Evolutionary conservation across 2,888 invertebrate genomes (phyloP).

Genomic region (Chaetoderma sp.): DNA sequence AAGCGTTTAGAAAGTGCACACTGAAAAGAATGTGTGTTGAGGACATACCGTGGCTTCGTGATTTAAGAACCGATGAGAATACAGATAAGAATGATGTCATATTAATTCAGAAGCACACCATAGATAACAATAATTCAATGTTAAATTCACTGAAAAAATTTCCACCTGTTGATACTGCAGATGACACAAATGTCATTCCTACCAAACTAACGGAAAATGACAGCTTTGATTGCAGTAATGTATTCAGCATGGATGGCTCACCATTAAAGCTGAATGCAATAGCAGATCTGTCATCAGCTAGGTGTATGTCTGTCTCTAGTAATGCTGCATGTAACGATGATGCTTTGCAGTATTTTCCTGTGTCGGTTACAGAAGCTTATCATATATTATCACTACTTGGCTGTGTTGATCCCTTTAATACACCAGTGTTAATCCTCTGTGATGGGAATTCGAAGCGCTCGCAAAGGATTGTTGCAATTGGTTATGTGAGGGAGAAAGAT

Average conservation of each 20-base stretch:
- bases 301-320: not conserved
- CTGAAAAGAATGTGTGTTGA: too few relatives aligned
- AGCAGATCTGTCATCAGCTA: slow-evolving; percentile 45
- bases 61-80: too few relatives aligned
- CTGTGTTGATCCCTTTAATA: not conserved
- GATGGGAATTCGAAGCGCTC: slow-evolving; percentile 40
- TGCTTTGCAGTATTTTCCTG: not conserved
- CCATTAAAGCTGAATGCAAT: slow-evolving; percentile 46
- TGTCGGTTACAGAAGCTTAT: not conserved
- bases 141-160: too few relatives aligned
- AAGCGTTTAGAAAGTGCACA: too few relatives aligned
- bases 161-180: too few relatives aligned
- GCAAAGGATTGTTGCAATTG: slow-evolving; percentile 34
- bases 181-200: too few relatives aligned
- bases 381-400: slow-evolving; percentile 5
- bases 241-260: slow-evolving; percentile 46
- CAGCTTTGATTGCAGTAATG: too few relatives aligned
- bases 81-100: too few relatives aligned
- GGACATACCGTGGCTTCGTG: too few relatives aligned
- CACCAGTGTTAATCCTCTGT: slow-evolving; percentile 39
- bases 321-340: not conserved
- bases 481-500: slow-evolving; percentile 22
- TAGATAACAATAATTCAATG: too few relatives aligned
- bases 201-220: too few relatives aligned
- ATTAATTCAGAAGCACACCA: too few relatives aligned